These are phyloP conservation scores for Hyla sarda DNA, from an alignment of 2,113 vertebrate species.

Conservation along the genomic window DNA sequence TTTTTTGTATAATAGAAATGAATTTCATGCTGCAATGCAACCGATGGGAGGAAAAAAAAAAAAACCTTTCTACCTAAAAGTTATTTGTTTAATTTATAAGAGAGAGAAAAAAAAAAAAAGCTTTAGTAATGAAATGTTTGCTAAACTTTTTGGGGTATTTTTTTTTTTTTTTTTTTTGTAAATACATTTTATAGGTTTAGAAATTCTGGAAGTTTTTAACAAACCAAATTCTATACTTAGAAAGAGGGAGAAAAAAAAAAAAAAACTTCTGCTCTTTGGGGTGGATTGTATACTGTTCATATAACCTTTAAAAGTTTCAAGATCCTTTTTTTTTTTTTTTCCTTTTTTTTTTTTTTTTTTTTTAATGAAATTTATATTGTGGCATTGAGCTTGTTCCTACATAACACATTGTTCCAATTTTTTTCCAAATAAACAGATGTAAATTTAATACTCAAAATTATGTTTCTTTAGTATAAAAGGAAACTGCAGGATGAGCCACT, in stretches of 20 bases:
- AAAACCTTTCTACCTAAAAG: constrained; percentile 71
- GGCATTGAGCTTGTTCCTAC: constrained; percentile 48
- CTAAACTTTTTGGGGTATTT: constrained; percentile 73
- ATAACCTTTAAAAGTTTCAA: background rate
- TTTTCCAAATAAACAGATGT: constrained; percentile 57
- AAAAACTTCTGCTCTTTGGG: background rate
- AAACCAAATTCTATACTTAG: constrained; percentile 26
- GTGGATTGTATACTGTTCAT: constrained; percentile 47
- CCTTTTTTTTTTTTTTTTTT: constrained; percentile 41
- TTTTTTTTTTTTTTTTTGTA: constrained; percentile 64
- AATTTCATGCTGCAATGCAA: constrained; percentile 81
- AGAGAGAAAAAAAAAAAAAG: constrained; percentile 70
- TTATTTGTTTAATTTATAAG: constrained; percentile 80
- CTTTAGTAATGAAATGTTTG: constrained; percentile 79
- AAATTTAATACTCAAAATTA: background rate
- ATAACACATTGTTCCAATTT: constrained; percentile 41
- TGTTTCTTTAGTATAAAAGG: background rate
- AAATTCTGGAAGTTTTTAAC: constrained; percentile 50
- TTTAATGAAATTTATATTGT: constrained; percentile 53
- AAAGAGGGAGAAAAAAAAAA: background rate
- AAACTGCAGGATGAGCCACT: too few species aligned
- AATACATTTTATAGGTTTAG: constrained; percentile 65
- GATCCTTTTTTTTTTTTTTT: constrained; percentile 39
- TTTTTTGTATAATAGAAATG: constrained; percentile 84
- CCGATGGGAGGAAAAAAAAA: constrained; percentile 74